A percentile compares a stretch with the other conserved stretches of the same genome.
Evolutionary conservation across 2,888 invertebrate species (phyloP).

Genomic region (Seira sanloemensis): DNA sequence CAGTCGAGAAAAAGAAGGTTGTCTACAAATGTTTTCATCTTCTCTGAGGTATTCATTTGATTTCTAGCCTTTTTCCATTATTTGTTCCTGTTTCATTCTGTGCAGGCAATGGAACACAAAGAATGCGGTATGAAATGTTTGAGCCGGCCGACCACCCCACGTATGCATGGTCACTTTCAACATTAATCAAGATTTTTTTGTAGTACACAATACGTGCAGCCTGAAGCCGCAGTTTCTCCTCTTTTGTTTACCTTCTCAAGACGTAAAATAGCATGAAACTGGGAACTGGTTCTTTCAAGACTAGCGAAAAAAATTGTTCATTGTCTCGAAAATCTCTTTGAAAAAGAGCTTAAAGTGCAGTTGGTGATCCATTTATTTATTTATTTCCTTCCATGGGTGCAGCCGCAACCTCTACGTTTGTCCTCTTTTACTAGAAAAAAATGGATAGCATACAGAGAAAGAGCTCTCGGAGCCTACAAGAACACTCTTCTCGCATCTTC

Average conservation of each 20-base stretch:
- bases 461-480: too few relatives aligned
- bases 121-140: neutral
- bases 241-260: slow-evolving; percentile 33
- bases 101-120: too few relatives aligned
- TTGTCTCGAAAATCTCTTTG: neutral
- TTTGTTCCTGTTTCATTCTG: neutral
- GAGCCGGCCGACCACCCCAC: slow-evolving; percentile 22
- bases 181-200: slow-evolving; percentile 35
- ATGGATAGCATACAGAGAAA: too few relatives aligned
- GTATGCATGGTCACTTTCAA: slow-evolving; percentile 36
- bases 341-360: neutral
- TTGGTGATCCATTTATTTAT: neutral
- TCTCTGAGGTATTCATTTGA: neutral
- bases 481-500: too few relatives aligned
- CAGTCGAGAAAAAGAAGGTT: neutral
- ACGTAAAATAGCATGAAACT: neutral
- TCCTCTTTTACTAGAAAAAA: too few relatives aligned
- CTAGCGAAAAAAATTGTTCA: neutral
- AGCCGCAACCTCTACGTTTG: too few relatives aligned
- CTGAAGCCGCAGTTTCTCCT: slow-evolving; percentile 22
- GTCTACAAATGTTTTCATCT: neutral
- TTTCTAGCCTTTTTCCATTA: neutral
- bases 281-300: neutral
- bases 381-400: too few relatives aligned
- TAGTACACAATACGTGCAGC: neutral